Evolutionary conservation across 2,888 invertebrate genomes (phyloP), one percentile per base, ranked within the genome.

Genomic region (Nyleta sp.): DNA sequence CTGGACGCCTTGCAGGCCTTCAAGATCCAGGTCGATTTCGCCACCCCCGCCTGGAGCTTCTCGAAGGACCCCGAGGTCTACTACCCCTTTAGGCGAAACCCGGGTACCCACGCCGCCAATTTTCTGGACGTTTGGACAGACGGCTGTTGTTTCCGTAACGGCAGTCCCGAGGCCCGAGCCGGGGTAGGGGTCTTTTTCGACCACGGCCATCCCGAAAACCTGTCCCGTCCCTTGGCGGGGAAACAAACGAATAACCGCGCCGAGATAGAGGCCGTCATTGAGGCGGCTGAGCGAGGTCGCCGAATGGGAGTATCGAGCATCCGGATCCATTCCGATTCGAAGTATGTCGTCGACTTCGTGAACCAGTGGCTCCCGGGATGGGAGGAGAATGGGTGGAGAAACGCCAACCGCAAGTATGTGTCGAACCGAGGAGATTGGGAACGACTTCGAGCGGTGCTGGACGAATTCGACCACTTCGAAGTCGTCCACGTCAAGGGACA

Each of bases 101-200:
- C 8, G 35, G n/a, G n/a, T n/a, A n/a, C n/a, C n/a, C n/a, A n/a
- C n/a, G n/a, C n/a, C n/a, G n/a, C n/a, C 8, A 35, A 35, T n/a
- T 92, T 90, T 85, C 92, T 92, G 6, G 86, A 91, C 5, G 95
- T 97, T 0, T 98, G 95, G 87, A 98, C 97, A 1, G 98, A 98
- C 92, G 98, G 98, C 0, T 95, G 97, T 0, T 98, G 98, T 91
- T 92, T 94, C 55, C 92, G 93, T 22, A 98, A 98, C 92, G 98
- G 98, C 0, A 91, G 88, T 60, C 82, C 82, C 6, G 92, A 93
- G 70, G 96, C 97, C 0, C 92, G 92, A 86, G 98, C 97, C 6
- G 98, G 98, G 0, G 93, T 96, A 70, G 98, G 98, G 1, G 96
- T 98, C 1, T 99, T 94, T 92, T 98, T 98, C 93, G 96, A 95